phyloP scores from a whole-genome alignment of 2,888 invertebrate genomes.

The Drosophila gaucha region DNA sequence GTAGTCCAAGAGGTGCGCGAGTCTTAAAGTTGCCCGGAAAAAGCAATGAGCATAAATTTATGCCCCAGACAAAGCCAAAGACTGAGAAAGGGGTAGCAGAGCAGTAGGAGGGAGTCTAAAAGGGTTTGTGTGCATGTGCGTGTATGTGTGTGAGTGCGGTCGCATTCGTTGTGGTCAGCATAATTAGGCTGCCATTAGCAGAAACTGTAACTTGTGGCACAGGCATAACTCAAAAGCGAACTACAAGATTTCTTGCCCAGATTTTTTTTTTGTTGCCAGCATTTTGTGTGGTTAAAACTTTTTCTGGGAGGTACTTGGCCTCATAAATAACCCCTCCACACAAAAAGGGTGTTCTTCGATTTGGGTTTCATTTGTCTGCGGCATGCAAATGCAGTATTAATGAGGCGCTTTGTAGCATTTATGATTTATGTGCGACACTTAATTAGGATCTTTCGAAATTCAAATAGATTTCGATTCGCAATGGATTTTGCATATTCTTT shows the following conservation, averaged over 20 bases:
- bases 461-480: slow-evolving; percentile 14
- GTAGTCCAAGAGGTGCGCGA: slow-evolving; percentile 65
- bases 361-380: slow-evolving; percentile 58
- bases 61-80: slow-evolving; percentile 37
- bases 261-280: background rate
- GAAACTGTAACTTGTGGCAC: slow-evolving; percentile 40
- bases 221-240: slow-evolving; percentile 50
- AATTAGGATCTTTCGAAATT: slow-evolving; percentile 60
- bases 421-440: slow-evolving; percentile 73
- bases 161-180: slow-evolving; percentile 57
- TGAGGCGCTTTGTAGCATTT: slow-evolving; percentile 50
- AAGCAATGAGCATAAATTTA: slow-evolving; percentile 61
- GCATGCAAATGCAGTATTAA: slow-evolving; percentile 73
- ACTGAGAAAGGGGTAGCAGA: background rate
- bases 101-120: background rate
- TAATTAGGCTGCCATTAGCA: slow-evolving; percentile 77
- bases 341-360: slow-evolving; percentile 32
- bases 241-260: slow-evolving; percentile 45
- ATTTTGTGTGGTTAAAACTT: slow-evolving; percentile 24
- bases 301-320: slow-evolving; percentile 6
- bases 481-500: slow-evolving; percentile 1
- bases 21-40: slow-evolving; percentile 59
- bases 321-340: slow-evolving; percentile 57
- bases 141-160: slow-evolving; percentile 20
- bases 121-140: background rate